These are phyloP conservation scores for Perizoma affinitatum DNA, from an alignment of 2,888 invertebrate species.

Conservation along the genomic window DNA sequence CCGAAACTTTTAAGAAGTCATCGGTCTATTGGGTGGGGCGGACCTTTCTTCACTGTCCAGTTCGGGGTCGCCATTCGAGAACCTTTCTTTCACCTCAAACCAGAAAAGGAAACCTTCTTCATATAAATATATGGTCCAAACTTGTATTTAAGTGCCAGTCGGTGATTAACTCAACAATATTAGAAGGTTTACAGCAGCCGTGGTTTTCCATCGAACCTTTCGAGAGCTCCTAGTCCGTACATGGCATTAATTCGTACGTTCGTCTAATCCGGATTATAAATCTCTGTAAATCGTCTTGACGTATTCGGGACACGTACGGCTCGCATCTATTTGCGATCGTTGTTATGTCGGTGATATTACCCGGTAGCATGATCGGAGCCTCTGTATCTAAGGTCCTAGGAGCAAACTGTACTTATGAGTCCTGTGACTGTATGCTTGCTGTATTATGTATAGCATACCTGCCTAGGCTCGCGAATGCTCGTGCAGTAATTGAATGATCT, in stretches of 20 bases:
- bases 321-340: conserved; percentile 56
- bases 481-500: too few species aligned
- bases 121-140: too few species aligned
- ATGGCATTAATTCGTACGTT: conserved; percentile 53
- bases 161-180: not conserved
- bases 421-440: not conserved
- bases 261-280: conserved; percentile 55
- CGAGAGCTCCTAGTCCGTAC: conserved; percentile 36
- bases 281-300: conserved; percentile 57
- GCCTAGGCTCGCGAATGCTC: too few species aligned
- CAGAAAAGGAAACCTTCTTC: too few species aligned
- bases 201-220: conserved; percentile 41
- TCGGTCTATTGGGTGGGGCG: too few species aligned
- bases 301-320: conserved; percentile 64
- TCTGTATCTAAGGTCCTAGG: conserved; percentile 2
- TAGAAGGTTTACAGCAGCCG: conserved; percentile 1
- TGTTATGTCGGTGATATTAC: conserved; percentile 34
- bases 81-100: too few species aligned
- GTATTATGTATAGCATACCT: too few species aligned
- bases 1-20: too few species aligned
- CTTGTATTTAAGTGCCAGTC: too few species aligned
- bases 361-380: conserved; percentile 9
- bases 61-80: too few species aligned
- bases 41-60: too few species aligned
- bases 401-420: conserved; percentile 2